Base-by-base conservation (phyloP, 2,888 invertebrate species). In the Eupeodes latifasciatus region DNA sequence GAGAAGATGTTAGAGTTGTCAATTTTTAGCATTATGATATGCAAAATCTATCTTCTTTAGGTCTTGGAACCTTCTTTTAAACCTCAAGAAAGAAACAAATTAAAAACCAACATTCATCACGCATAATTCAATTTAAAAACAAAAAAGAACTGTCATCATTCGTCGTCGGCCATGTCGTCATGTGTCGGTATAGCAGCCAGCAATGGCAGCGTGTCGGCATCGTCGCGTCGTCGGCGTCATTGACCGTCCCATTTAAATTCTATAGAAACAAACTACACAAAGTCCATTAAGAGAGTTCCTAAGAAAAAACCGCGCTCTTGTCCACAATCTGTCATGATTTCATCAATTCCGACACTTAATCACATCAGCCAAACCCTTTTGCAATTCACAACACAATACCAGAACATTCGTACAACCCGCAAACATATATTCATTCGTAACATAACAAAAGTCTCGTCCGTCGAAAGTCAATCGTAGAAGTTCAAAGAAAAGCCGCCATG, bases 281-380 rank as follows among this genome's bases (percentile, higher is more conserved):
- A 67, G 16, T 51, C 66, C 69, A 69, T 72, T 64, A n/a, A 44
- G 34, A 72, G 11, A 72, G 11, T 66, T 83, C 64, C 59, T 4
- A 16, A 61, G 66, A 66, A 75, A 53, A 62, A 51, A 40, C 71
- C 40, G 12, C 40, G 40, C 71, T 27, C 27, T 71, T 59, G 57
- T 27, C 47, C 14, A 27, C 80, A 76, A 77, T 87, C 77, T 77
- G 83, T 77, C 87, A 81, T 84, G 80, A 81, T 84, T 87, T 74
- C 87, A 87, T 87, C 87, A 83, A 83, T 80, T 72, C 72, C 87
- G 83, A 83, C 87, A 87, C 87, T 87, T 81, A 49, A 76, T 83
- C 71, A 71, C 71, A 71, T 71, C 83, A 80, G 80, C 83, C 87
- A 57, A 87, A 76, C 83, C 87, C 80, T 87, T 83, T 83, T 78